Base-by-base conservation (phyloP, 1,140 invertebrate species). In the Dolichoris vasculosae region DNA sequence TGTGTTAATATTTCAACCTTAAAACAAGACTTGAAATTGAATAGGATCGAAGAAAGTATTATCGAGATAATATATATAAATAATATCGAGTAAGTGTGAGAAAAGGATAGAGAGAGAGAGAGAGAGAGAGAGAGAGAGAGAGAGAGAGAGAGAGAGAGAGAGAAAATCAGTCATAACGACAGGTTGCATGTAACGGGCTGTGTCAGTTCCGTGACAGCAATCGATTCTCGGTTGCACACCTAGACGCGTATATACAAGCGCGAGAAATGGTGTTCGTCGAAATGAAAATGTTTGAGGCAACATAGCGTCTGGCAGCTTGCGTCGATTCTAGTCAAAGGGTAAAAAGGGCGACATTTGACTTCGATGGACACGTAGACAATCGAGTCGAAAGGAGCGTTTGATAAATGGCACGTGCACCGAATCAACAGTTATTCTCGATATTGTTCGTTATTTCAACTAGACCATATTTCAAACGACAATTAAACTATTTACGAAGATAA, bases 361-460 rank as follows among this genome's bases (percentile, higher is more conserved):
- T n/a, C 11, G 30, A 83, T 83, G 73, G n/a, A 43, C 35, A 26
- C 20, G 35, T 35, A 35, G 63, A 38, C 76, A 35, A 71, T 69
- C 30, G 59, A 78, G 69, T 30, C 64, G 64, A 26, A 30, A 17
- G 17, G 38, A 76, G 51, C 75, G 40, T 79, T 84, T 84, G 83
- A 80, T 63, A 38, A 85, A 73, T 51, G 67, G 40, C 63, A 40
- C 26, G 77, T n/a, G 38, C 9, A 6, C 48, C 17, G 67, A 75
- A 85, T 85, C 83, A 81, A 85, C 78, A 85, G 83, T 85, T 85
- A 85, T 81, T 81, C 69, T 73, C 51, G 51, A 77, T 83, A 83
- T 64, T 83, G 51, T 82, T 82, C 46, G 80, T 77, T 83, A 77
- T 77, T 77, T 63, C 38, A 63, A 55, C 1, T 78, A 38, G 32